phyloP scores from a whole-genome alignment of 2,888 invertebrate genomes.

The Nomada ruficornis region DNA sequence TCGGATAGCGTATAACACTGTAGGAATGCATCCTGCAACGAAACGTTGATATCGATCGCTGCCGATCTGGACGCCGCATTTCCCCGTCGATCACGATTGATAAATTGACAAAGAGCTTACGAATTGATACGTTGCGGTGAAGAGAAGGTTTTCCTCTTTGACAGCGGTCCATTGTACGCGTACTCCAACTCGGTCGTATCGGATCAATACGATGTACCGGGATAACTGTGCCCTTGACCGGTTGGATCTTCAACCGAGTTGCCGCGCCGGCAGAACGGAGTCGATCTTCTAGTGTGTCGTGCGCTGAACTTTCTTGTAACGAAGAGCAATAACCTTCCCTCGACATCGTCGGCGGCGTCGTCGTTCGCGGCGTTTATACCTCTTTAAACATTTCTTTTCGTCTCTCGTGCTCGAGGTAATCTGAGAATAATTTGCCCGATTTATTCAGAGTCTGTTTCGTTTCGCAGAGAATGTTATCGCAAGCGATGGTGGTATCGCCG shows the following conservation, averaged over 20 bases:
- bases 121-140: not conserved
- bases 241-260: slow-evolving; percentile 61
- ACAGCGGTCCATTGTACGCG: slow-evolving; percentile 29
- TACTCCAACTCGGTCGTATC: slow-evolving; percentile 67
- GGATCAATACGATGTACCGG: slow-evolving; percentile 82
- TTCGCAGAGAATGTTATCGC: slow-evolving; percentile 87
- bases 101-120: not conserved
- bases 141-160: slow-evolving; percentile 17
- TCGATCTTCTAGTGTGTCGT: not conserved
- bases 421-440: not conserved
- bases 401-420: not conserved
- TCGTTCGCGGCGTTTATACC: too few relatives aligned
- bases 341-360: too few relatives aligned
- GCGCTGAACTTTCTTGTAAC: not conserved
- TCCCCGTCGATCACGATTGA: not conserved
- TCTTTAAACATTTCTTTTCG: too few relatives aligned
- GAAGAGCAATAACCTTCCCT: slow-evolving; percentile 25
- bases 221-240: slow-evolving; percentile 81
- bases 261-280: not conserved
- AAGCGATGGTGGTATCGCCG: slow-evolving; percentile 87
- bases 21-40: too few relatives aligned
- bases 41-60: too few relatives aligned
- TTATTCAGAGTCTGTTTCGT: not conserved
- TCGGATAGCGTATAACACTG: too few relatives aligned
- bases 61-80: too few relatives aligned